Evolutionary conservation across 2,888 invertebrate genomes (phyloP).

Genomic region (Phasia obesa): DNA sequence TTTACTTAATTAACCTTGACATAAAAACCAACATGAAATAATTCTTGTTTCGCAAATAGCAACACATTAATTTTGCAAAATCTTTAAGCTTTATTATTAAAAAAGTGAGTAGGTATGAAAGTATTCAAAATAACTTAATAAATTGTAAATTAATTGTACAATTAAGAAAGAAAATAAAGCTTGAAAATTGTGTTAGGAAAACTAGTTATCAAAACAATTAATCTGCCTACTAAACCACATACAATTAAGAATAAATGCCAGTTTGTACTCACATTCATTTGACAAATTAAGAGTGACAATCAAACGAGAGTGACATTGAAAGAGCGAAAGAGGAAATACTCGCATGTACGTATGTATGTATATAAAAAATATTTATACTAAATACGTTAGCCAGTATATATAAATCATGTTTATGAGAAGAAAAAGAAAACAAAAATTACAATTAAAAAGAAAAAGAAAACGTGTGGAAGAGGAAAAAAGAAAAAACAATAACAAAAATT

Average conservation of each 20-base stretch:
- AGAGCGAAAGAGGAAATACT: conserved; percentile 33
- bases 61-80: background rate
- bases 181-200: background rate
- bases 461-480: background rate
- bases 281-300: conserved; percentile 31
- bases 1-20: conserved; percentile 54
- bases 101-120: too few relatives aligned
- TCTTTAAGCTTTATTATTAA: too few relatives aligned
- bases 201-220: background rate
- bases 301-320: conserved; percentile 49
- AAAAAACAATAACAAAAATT: conserved; percentile 15
- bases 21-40: conserved; percentile 53
- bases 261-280: conserved; percentile 11
- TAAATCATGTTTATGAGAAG: conserved; percentile 18
- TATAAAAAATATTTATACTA: background rate
- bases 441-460: conserved; percentile 21
- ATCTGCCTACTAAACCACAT: background rate
- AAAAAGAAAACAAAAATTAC: background rate
- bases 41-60: conserved; percentile 23
- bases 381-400: background rate
- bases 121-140: too few relatives aligned
- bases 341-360: too few relatives aligned
- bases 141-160: too few relatives aligned
- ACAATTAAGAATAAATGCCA: conserved; percentile 16
- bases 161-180: background rate